Percentiles rank a stretch among this genome's conserved stretches.
Evolutionary conservation across 2,113 vertebrate species (phyloP).

Genomic region (Chaetodon trifascialis): DNA sequence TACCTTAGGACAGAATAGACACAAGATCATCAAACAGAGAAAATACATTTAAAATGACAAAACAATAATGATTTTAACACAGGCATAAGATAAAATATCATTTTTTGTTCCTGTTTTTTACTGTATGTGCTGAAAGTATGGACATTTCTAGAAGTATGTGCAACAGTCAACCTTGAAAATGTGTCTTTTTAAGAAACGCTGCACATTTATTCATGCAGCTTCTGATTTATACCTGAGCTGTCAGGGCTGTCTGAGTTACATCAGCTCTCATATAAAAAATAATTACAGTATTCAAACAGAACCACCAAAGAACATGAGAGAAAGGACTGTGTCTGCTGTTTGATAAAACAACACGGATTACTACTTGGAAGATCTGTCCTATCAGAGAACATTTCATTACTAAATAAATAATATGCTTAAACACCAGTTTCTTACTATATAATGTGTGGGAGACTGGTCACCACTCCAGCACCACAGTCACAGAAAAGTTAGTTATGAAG

Average conservation of each 20-base stretch:
- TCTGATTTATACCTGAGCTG: not conserved
- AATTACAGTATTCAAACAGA: not conserved
- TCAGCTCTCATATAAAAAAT: not conserved
- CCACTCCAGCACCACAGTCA: not conserved
- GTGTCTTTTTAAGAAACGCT: not conserved
- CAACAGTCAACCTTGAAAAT: not conserved
- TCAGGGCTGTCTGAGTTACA: not conserved
- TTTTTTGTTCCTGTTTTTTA: too few species aligned
- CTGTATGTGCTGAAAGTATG: not conserved
- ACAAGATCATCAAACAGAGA: not conserved
- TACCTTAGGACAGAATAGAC: conserved; percentile 83
- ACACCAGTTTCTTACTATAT: not conserved
- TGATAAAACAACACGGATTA: not conserved
- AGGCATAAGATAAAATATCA: too few species aligned
- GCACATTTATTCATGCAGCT: not conserved
- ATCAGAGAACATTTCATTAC: not conserved
- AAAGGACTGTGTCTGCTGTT: not conserved
- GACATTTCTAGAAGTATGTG: not conserved
- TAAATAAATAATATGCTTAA: not conserved
- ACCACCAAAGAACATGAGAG: not conserved
- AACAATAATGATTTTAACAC: not conserved
- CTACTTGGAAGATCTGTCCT: not conserved
- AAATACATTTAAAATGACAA: not conserved
- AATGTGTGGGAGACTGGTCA: not conserved
- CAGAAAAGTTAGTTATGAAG: not conserved